Percentiles rank a stretch among this genome's conserved stretches.
These are phyloP conservation scores for Proctacanthus coquilletti DNA, from an alignment of 1,140 invertebrate species.

Conservation along the genomic window DNA sequence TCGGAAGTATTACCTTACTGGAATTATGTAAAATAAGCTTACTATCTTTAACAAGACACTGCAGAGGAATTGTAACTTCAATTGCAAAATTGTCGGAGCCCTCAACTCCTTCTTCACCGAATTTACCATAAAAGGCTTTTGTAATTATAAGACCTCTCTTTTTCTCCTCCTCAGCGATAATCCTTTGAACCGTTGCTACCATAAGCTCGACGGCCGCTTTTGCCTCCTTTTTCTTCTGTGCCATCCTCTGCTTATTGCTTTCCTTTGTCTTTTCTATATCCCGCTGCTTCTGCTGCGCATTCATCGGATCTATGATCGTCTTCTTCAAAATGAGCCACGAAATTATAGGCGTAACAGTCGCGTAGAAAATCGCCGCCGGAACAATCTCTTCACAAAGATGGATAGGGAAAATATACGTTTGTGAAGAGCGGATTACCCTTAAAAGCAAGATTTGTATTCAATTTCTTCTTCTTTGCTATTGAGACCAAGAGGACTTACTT, in stretches of 20 bases:
- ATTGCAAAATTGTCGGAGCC: constrained; percentile 40
- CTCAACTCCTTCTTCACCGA: constrained; percentile 31
- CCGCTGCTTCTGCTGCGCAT: constrained; percentile 54
- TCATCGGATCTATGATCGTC: constrained; percentile 73
- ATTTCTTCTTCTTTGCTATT: not conserved
- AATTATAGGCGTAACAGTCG: constrained; percentile 70
- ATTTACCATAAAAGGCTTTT: constrained; percentile 67
- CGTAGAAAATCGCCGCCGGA: constrained; percentile 83
- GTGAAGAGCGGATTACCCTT: constrained; percentile 71
- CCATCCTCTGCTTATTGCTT: constrained; percentile 52
- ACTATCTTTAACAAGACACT: constrained; percentile 85
- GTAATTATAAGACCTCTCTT: constrained; percentile 73
- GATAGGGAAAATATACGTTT: constrained; percentile 80
- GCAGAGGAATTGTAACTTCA: constrained; percentile 84
- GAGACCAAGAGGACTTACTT: constrained; percentile 42
- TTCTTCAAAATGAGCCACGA: constrained; percentile 69
- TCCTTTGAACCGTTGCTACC: constrained; percentile 63
- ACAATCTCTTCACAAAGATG: constrained; percentile 80
- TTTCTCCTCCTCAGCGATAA: constrained; percentile 56
- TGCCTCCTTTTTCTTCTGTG: constrained; percentile 68
- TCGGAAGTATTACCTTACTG: constrained; percentile 53
- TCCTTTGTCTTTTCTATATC: constrained; percentile 60
- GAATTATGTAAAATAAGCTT: constrained; percentile 69
- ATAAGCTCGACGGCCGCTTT: constrained; percentile 75
- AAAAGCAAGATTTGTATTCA: constrained; percentile 8